Percentiles rank a stretch among this genome's conserved stretches.
phyloP scores from a whole-genome alignment of 2,113 vertebrate genomes.

The Coptodon bakossiorum region DNA sequence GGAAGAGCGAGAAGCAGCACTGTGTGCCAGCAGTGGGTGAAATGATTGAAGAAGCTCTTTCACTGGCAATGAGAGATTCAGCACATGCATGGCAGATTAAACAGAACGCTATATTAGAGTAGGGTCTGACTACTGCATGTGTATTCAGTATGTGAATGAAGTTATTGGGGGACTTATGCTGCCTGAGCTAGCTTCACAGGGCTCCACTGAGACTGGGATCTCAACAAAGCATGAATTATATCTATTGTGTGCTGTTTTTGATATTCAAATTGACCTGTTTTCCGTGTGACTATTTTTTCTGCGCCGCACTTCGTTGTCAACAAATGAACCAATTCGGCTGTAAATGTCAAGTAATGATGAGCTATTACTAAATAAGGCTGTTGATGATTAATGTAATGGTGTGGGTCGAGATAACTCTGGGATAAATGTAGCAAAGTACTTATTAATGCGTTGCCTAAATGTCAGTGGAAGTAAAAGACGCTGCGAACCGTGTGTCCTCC shows the following conservation, averaged over 20 bases:
- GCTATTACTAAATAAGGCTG: slow-evolving; percentile 10
- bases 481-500: not conserved
- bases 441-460: slow-evolving; percentile 27
- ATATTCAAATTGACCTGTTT: not conserved
- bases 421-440: not conserved
- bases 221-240: slow-evolving; percentile 3
- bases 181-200: not conserved
- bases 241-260: not conserved
- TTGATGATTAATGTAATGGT: slow-evolving; percentile 21
- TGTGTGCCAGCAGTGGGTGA: not conserved
- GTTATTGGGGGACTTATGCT: not conserved
- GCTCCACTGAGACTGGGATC: not conserved
- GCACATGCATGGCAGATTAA: not conserved
- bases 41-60: slow-evolving; percentile 1
- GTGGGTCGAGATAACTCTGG: not conserved
- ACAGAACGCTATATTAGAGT: not conserved
- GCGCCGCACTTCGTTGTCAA: not conserved
- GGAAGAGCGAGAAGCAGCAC: not conserved
- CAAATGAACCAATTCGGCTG: not conserved
- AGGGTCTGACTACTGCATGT: not conserved
- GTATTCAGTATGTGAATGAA: not conserved
- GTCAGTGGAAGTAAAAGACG: not conserved
- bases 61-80: not conserved
- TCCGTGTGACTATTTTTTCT: not conserved
- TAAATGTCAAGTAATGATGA: slow-evolving; percentile 29